Base-by-base conservation (phyloP, 92 coral and sea anemone genomes). In the Bergia sp. region DNA sequence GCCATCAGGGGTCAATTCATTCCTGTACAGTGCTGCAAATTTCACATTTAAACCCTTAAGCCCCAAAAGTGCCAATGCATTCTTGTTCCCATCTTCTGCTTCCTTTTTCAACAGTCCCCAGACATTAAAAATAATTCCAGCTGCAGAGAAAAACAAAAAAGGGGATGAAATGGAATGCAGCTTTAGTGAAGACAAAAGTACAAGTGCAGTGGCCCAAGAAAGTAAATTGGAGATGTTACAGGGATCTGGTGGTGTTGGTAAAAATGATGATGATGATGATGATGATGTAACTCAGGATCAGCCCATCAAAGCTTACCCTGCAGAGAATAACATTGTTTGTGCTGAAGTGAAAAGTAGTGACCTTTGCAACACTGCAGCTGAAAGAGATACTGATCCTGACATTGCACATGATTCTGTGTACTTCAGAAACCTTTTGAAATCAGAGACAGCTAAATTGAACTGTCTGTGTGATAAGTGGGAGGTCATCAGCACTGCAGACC, bases 21-120 rank as follows among this genome's bases (percentile, higher is more conserved):
- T 97, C 86, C 81, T 72, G 15, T 81, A 90, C 82, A 89, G 53
- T 50, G 91, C 95, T 16, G 85, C 91, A 66, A 86, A 90, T 2
- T 97, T 97, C 89, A 92, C 88, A 55, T 95, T 97, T 87, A 87
- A 91, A 79, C 99, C 99, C 0, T 92, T 97, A 40, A 95, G 97
- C 38, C 98, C 99, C 23, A 76, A 76, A 79, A 97, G 99, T 79
- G 94, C 98, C 11, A 88, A 86, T 21, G 91, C 89, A 43, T 96
- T 96, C 76, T 73, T 94, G 89, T 95, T 91, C 67, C 90, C 95
- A 40, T 85, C 95, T 43, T 53, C 92, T 0, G 79, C 92, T 20
- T 80, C 93, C 57, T 89, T 90, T 50, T 72, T 78, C 53, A 82
- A 90, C 37, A 90, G 93, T 37, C 95, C 95, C 42, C 76, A 81